Conservation (phyloP, 2,888 invertebrate species). For the Microplitis manilae region DNA sequence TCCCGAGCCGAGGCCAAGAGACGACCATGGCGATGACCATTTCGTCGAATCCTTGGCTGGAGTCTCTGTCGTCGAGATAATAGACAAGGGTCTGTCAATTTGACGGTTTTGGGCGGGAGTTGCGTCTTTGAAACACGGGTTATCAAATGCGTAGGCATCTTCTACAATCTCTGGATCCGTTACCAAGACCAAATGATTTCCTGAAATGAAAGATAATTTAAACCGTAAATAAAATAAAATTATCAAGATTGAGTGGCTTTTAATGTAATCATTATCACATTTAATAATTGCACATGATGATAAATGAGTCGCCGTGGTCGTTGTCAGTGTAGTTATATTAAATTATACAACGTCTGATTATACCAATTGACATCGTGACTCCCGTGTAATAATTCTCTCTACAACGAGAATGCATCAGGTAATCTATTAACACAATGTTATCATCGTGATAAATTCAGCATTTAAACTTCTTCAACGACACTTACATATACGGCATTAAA, state of each 20-base stretch:
- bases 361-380: slow-evolving; percentile 41
- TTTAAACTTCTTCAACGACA: neutral
- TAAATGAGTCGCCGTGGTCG: slow-evolving; percentile 8
- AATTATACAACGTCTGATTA: slow-evolving; percentile 37
- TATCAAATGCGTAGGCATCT: slow-evolving; percentile 85
- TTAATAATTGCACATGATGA: slow-evolving; percentile 25
- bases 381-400: slow-evolving; percentile 23
- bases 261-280: slow-evolving; percentile 28
- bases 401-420: neutral
- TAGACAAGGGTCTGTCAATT: slow-evolving; percentile 60
- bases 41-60: slow-evolving; percentile 58
- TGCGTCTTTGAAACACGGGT: slow-evolving; percentile 80
- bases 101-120: slow-evolving; percentile 68
- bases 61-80: slow-evolving; percentile 50
- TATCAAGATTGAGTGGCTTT: slow-evolving; percentile 33
- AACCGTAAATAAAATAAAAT: slow-evolving; percentile 7
- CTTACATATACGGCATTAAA: neutral
- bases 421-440: slow-evolving; percentile 1
- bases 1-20: slow-evolving; percentile 65
- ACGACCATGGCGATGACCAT: slow-evolving; percentile 72
- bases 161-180: slow-evolving; percentile 85
- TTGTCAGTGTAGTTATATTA: slow-evolving; percentile 3
- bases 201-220: slow-evolving; percentile 71
- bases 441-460: neutral
- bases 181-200: slow-evolving; percentile 81